A percentile compares a stretch with the other conserved stretches of the same genome.
These are phyloP conservation scores for Spisula solida DNA, from an alignment of 2,888 invertebrate species.

Conservation along the genomic window DNA sequence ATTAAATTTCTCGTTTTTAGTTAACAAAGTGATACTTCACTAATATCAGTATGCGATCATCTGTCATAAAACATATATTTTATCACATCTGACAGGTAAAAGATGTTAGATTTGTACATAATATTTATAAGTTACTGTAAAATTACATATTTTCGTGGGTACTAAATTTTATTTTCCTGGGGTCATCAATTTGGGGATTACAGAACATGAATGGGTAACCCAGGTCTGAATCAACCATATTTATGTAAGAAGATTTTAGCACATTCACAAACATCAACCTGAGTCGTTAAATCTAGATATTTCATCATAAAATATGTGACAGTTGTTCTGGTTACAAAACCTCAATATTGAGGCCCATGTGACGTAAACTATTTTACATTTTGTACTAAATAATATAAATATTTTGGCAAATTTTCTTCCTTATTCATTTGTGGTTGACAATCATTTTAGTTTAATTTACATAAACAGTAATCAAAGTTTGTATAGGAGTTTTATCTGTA, in stretches of 20 bases:
- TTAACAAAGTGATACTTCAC: slow-evolving; percentile 14
- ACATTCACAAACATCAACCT: not conserved
- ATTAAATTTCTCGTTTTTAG: slow-evolving; percentile 5
- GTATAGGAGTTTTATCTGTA: not conserved
- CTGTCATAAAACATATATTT: not conserved
- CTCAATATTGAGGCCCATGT: not conserved
- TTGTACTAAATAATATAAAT: not conserved
- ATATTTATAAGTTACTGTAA: not conserved
- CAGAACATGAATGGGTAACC: too few species aligned
- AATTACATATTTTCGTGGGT: too few species aligned
- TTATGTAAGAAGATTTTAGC: too few species aligned
- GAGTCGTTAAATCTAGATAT: not conserved
- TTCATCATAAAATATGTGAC: not conserved
- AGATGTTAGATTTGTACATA: not conserved
- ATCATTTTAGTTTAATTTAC: not conserved
- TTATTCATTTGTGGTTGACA: not conserved
- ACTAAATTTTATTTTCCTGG: too few species aligned
- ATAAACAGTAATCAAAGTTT: not conserved
- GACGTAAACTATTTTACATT: not conserved
- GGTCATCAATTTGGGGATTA: too few species aligned
- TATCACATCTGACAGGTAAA: not conserved
- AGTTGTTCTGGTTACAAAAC: not conserved
- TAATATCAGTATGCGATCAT: not conserved
- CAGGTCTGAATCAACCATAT: too few species aligned
- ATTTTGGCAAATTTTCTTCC: slow-evolving; percentile 1